Percentiles rank a stretch among this genome's conserved stretches.
These are phyloP conservation scores for Anser brachyrhynchus DNA, from an alignment of 2,113 vertebrate species.

Conservation along the genomic window DNA sequence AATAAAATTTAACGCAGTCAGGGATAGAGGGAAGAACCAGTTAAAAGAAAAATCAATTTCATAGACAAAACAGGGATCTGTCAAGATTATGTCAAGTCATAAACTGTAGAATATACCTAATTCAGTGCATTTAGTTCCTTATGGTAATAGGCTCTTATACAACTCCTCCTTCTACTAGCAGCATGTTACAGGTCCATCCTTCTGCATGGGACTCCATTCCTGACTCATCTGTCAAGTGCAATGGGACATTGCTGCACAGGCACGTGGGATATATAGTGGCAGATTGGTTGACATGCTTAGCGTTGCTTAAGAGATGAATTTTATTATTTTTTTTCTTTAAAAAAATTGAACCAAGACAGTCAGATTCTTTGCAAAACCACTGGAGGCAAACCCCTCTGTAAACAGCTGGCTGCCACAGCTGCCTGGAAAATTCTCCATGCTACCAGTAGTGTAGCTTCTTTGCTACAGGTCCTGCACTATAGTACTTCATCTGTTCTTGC, in stretches of 20 bases:
- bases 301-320: background rate
- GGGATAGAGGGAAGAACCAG: background rate
- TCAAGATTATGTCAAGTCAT: background rate
- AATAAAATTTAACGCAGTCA: background rate
- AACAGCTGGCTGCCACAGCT: background rate
- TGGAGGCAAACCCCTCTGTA: background rate
- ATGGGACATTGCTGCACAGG: background rate
- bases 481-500: background rate
- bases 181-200: background rate
- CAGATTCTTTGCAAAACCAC: background rate
- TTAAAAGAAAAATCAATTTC: background rate
- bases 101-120: background rate
- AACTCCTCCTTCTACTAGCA: background rate
- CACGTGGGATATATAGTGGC: rapidly evolving
- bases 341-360: background rate
- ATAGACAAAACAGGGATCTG: background rate
- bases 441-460: background rate
- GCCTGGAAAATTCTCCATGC: background rate
- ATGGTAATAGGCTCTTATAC: background rate
- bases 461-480: rapidly evolving
- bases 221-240: background rate
- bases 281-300: background rate
- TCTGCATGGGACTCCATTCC: background rate
- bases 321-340: background rate
- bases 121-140: background rate